Base-by-base conservation (phyloP, 2,888 invertebrate species). In the Exocentrus adspersus region DNA sequence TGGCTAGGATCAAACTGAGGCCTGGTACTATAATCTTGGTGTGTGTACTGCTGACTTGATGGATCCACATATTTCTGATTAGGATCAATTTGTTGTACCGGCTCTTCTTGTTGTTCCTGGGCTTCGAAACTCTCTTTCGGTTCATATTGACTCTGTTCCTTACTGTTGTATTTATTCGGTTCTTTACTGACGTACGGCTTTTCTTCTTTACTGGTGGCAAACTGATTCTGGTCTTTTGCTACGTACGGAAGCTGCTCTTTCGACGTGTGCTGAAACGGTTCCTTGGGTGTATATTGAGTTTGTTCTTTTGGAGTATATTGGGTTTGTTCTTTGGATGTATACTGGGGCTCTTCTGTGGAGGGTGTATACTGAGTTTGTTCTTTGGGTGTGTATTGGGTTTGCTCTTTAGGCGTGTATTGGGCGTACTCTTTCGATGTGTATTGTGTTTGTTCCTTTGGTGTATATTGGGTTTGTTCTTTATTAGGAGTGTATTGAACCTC, bases 11-110 rank as follows among this genome's bases (percentile, higher is more conserved):
- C 32, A 32, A 1, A 32, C 9, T 32, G 42, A 4, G 17, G 4
- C 10, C 19, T 50, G 17, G 42, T 14, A 42, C 16, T 17, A 14
- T 14, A 42, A 58, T 67, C 56, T 14, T 62, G 57, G 7, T 43
- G 43, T 43, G 17, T 20, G n/a, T 71, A 71, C 20, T 72, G 64
- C 46, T 70, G 68, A 54, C 64, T 57, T 9, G 57, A 57, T 37
- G 63, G 63, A 57, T 24, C 21, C 9, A n/a, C 10, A 16, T 58
- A 65, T 14, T 51, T 21, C 19, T 60, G 48, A 24, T 61, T 41
- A 45, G 19, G 16, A 42, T 16, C 43, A 9, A 19, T 2, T 9
- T 45, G 45, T 5, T 24, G 12, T 14, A 28, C 62, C 1, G 46
- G 57, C 53, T 60, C 57, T 42, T 50, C 20, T 64, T 37, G 54